Conservation (phyloP, 2,113 vertebrate genomes). For the Pseudorectes ferrugineus region DNA sequence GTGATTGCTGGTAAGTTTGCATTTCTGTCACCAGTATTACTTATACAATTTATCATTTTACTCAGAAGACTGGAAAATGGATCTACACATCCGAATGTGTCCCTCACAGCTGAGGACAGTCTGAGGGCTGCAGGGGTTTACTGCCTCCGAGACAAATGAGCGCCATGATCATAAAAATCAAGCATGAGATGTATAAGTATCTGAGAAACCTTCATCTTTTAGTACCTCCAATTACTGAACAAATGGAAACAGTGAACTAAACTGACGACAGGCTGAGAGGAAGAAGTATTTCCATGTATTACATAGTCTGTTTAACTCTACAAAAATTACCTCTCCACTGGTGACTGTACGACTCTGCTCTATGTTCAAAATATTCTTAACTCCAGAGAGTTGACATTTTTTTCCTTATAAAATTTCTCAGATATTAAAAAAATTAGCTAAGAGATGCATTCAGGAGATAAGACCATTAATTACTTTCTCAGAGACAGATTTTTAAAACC, state of each 20-base stretch:
- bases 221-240: not conserved
- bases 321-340: not conserved
- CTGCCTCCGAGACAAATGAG: not conserved
- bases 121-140: not conserved
- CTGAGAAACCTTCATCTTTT: not conserved
- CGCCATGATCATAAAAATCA: not conserved
- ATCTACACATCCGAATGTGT: not conserved
- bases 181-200: not conserved
- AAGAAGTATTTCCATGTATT: not conserved
- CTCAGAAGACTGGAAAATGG: not conserved
- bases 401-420: not conserved
- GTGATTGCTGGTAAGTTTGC: not conserved
- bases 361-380: not conserved
- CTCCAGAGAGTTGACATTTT: not conserved
- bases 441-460: not conserved
- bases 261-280: not conserved
- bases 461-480: not conserved
- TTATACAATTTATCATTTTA: not conserved
- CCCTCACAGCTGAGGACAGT: not conserved
- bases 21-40: not conserved
- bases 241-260: not conserved
- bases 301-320: not conserved
- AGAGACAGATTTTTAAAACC: not conserved
- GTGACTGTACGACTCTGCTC: not conserved
- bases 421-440: not conserved